These are phyloP conservation scores for Clivina fossor DNA, from an alignment of 2,888 invertebrate species.

Conservation along the genomic window DNA sequence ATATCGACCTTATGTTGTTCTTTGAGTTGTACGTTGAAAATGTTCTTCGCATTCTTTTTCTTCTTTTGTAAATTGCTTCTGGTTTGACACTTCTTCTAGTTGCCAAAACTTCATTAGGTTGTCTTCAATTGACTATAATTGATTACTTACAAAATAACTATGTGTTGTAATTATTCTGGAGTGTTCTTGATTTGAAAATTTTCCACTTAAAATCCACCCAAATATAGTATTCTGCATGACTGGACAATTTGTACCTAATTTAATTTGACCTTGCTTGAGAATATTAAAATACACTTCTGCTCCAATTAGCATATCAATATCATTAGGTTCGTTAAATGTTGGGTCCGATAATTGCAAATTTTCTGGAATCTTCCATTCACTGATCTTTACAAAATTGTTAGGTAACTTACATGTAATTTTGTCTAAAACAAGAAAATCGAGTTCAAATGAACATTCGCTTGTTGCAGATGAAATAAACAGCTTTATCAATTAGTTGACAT, in stretches of 20 bases:
- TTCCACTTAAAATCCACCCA: constrained; percentile 36
- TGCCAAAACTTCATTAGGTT: constrained; percentile 31
- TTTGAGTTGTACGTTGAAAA: constrained; percentile 37
- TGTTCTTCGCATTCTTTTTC: constrained; percentile 40
- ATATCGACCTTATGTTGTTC: constrained; percentile 40
- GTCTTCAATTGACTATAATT: background rate
- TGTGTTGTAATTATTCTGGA: background rate
- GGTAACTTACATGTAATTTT: constrained; percentile 19
- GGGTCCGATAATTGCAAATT: constrained; percentile 4
- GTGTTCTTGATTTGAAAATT: background rate
- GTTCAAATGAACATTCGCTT: constrained; percentile 4
- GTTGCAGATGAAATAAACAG: constrained; percentile 14
- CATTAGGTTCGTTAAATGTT: background rate
- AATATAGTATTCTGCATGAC: constrained; percentile 9
- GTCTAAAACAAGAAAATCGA: constrained; percentile 16
- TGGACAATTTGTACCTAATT: background rate
- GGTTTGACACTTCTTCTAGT: constrained; percentile 40
- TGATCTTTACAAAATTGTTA: background rate
- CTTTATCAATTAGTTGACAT: background rate
- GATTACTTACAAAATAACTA: background rate
- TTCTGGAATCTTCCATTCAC: background rate
- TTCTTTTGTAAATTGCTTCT: constrained; percentile 31
- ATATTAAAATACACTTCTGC: constrained; percentile 26
- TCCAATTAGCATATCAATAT: constrained; percentile 20
- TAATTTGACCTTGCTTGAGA: constrained; percentile 26